phyloP scores from a whole-genome alignment of 1,140 invertebrate species.

The Andricus grossulariae region DNA sequence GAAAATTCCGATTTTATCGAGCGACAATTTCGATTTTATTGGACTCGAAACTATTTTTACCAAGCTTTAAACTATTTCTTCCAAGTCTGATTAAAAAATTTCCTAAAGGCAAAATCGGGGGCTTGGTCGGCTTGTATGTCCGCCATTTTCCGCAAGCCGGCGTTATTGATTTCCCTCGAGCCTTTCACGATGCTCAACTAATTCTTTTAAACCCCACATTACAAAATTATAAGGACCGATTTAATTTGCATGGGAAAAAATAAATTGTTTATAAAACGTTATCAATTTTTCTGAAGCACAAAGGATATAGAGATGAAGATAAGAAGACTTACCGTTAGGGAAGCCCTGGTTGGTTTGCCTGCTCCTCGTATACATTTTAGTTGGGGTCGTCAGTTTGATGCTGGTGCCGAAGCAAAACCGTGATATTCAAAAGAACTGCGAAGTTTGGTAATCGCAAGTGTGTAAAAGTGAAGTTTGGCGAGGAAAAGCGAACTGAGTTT shows the following conservation, averaged over 20 bases:
- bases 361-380: conserved; percentile 60
- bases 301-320: conserved; percentile 20
- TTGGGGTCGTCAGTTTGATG: conserved; percentile 12
- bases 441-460: too few species aligned
- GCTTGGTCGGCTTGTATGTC: background rate
- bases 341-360: conserved; percentile 59
- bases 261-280: background rate
- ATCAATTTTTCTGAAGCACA: background rate
- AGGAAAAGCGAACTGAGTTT: too few species aligned
- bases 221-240: too few species aligned
- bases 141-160: conserved; percentile 41
- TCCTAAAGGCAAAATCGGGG: background rate
- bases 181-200: background rate
- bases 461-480: too few species aligned
- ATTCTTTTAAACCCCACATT: too few species aligned
- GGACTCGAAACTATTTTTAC: too few species aligned
- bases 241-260: too few species aligned
- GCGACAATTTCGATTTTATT: too few species aligned
- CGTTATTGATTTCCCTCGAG: conserved; percentile 37
- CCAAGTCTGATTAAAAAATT: too few species aligned
- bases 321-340: conserved; percentile 51
- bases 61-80: too few species aligned
- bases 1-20: too few species aligned
- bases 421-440: background rate
- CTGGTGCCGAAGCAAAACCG: background rate